Percentiles rank a stretch among this genome's conserved stretches.
These are phyloP conservation scores for Tympanoctomys barrerae DNA, from an alignment of 2,797 vertebrate species.

Conservation along the genomic window DNA sequence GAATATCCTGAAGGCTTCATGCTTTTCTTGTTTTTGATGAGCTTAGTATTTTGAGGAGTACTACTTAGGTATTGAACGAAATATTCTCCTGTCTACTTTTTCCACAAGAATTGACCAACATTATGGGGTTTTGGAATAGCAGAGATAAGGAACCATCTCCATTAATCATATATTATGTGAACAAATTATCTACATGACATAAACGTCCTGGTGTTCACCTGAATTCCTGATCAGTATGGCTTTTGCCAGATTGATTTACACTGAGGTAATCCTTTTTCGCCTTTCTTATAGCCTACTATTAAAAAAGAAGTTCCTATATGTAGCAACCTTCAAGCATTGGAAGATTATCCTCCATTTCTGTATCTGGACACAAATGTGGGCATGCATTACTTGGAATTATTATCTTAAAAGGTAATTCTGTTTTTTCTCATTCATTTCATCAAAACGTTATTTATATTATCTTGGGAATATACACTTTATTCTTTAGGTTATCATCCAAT, in stretches of 20 bases:
- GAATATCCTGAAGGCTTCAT: background rate
- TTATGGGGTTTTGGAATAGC: background rate
- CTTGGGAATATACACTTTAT: background rate
- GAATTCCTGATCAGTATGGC: background rate
- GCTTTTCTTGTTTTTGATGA: background rate
- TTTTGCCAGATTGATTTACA: background rate
- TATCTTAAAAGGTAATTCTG: background rate
- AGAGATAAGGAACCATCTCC: background rate
- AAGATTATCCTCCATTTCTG: background rate
- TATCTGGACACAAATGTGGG: background rate
- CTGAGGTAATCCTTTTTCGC: background rate
- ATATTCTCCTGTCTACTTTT: background rate
- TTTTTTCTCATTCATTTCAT: background rate
- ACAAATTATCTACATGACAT: background rate
- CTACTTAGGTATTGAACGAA: background rate
- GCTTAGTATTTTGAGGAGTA: background rate
- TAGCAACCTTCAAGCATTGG: background rate
- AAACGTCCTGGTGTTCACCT: background rate
- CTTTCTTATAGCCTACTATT: background rate
- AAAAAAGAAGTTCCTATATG: background rate
- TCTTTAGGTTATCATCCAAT: background rate
- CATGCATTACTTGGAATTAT: background rate
- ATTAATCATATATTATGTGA: background rate
- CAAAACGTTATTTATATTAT: background rate
- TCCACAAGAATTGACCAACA: background rate